Evolutionary conservation across 2,113 vertebrate genomes (phyloP).

Genomic region (Corythaixoides concolor): DNA sequence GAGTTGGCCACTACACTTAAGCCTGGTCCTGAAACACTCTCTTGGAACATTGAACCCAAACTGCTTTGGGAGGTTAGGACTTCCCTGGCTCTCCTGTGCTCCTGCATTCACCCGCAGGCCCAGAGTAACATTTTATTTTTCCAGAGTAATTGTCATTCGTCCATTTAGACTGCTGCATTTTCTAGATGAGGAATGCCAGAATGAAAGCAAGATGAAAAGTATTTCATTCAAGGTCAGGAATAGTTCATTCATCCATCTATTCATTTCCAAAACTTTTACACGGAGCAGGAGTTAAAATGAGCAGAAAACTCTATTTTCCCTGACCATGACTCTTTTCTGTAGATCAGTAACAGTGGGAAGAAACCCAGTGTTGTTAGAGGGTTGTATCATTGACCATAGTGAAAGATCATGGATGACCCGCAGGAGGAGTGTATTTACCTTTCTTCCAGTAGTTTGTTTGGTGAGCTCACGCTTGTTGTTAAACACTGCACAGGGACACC

Average conservation of each 20-base stretch:
- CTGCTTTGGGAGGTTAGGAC: background rate
- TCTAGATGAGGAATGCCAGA: background rate
- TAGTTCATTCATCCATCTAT: background rate
- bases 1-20: background rate
- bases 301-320: background rate
- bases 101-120: background rate
- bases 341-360: constrained; percentile 35
- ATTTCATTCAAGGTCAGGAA: background rate
- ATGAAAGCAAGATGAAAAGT: background rate
- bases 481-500: background rate
- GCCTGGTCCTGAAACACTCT: background rate
- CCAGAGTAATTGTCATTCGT: background rate
- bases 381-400: constrained; percentile 15
- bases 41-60: background rate
- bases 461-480: background rate
- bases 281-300: background rate
- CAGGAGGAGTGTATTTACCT: background rate
- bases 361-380: background rate
- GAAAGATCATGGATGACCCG: background rate
- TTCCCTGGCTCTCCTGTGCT: background rate
- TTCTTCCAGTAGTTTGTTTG: background rate
- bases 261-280: background rate
- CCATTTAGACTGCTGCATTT: background rate
- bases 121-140: background rate
- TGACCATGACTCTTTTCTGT: background rate